Conservation (phyloP, 2,113 vertebrate genomes). For the Meleagris gallopavo region DNA sequence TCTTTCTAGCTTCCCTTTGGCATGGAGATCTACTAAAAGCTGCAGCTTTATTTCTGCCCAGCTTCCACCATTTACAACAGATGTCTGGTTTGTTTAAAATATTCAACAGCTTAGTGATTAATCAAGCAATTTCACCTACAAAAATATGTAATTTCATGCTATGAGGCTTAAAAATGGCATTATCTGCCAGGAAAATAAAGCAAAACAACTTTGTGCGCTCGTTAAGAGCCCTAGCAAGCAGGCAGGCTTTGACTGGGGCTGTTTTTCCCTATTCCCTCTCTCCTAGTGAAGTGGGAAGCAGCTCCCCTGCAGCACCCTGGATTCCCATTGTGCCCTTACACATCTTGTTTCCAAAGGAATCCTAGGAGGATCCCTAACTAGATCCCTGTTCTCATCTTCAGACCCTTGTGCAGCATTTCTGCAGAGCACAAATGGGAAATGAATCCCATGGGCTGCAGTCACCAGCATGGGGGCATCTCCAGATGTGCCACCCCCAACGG, state of each 20-base stretch:
- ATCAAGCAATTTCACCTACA: constrained; percentile 62
- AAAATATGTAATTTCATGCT: constrained; percentile 49
- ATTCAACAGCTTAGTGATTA: constrained; percentile 64
- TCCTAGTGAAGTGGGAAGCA: not conserved
- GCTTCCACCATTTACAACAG: constrained; percentile 62
- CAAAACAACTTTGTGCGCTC: not conserved
- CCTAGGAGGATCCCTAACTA: not conserved
- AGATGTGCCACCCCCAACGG: not conserved
- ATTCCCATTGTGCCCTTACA: not conserved
- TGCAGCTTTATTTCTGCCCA: constrained; percentile 42
- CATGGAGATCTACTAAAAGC: constrained; percentile 1
- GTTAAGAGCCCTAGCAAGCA: constrained; percentile 28
- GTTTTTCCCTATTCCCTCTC: not conserved
- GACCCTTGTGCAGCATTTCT: not conserved
- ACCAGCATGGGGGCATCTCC: not conserved
- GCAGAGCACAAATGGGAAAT: not conserved
- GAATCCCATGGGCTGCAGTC: not conserved
- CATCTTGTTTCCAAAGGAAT: constrained; percentile 12
- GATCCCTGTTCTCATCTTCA: not conserved
- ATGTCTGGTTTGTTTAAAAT: constrained; percentile 71
- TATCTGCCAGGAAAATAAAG: not conserved
- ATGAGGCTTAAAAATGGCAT: not conserved
- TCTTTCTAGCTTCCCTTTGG: constrained; percentile 52
- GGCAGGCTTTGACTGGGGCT: not conserved
- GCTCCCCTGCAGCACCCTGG: not conserved